phyloP scores from a whole-genome alignment of 2,888 invertebrate species.

The Volucella inflata region DNA sequence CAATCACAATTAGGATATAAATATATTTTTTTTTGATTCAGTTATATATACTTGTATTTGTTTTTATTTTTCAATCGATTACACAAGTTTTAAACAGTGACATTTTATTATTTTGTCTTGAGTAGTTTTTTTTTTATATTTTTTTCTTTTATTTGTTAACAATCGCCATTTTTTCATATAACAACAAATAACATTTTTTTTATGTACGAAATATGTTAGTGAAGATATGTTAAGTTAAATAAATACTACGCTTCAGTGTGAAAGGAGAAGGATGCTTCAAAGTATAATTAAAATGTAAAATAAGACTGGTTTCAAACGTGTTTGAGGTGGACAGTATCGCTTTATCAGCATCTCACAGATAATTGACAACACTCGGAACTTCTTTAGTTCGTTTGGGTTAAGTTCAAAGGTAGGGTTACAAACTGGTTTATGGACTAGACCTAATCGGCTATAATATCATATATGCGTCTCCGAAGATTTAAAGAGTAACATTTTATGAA shows the following conservation, averaged over 20 bases:
- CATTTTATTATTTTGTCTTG: slow-evolving; percentile 43
- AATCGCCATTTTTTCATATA: slow-evolving; percentile 52
- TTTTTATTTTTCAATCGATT: slow-evolving; percentile 55
- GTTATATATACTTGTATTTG: slow-evolving; percentile 2
- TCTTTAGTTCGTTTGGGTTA: too few species aligned
- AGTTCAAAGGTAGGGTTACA: too few species aligned
- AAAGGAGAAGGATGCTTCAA: slow-evolving; percentile 8
- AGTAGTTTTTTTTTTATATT: slow-evolving; percentile 33
- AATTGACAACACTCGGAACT: too few species aligned
- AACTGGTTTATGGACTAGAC: too few species aligned
- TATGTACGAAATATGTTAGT: slow-evolving; percentile 61
- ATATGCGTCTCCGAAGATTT: too few species aligned
- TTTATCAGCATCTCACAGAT: too few species aligned
- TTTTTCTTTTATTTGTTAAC: slow-evolving; percentile 51
- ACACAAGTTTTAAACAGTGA: slow-evolving; percentile 59
- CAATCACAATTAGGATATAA: slow-evolving; percentile 70
- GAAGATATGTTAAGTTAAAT: slow-evolving; percentile 61
- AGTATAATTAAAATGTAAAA: neutral
- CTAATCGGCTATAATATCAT: too few species aligned
- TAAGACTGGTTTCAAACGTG: too few species aligned
- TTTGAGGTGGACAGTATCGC: too few species aligned
- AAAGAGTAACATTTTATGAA: too few species aligned
- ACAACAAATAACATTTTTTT: slow-evolving; percentile 53
- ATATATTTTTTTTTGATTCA: slow-evolving; percentile 42
- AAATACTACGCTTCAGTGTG: slow-evolving; percentile 2